Evolutionary conservation across 2,113 vertebrate genomes (phyloP).

Genomic region (Sander vitreus): DNA sequence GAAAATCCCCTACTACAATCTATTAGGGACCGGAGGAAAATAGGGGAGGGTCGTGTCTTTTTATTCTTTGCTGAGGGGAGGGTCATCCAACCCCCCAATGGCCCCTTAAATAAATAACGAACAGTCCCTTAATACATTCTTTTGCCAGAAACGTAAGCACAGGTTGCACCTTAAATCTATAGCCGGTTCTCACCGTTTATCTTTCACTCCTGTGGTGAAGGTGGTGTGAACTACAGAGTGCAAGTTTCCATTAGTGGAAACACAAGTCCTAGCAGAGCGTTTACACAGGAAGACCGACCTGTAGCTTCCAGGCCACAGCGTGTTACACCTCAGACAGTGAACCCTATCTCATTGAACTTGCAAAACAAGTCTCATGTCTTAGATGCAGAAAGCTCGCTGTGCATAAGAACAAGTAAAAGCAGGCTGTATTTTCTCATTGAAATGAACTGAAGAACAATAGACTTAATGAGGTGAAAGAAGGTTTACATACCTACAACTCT

Average conservation of each 20-base stretch:
- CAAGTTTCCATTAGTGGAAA: conserved; percentile 71
- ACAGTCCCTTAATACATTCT: background rate
- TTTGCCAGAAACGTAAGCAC: background rate
- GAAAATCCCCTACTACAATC: background rate
- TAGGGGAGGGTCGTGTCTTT: no score
- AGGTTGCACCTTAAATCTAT: background rate
- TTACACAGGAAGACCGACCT: conserved; percentile 19
- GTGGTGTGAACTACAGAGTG: background rate
- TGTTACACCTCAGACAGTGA: background rate
- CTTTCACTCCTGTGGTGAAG: conserved; percentile 39
- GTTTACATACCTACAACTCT: conserved; percentile 8
- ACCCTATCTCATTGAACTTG: background rate
- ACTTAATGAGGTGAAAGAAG: background rate
- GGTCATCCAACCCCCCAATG: no score
- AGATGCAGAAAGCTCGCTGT: background rate
- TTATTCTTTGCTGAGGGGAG: no score
- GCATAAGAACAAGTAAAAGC: background rate
- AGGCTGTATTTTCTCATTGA: background rate
- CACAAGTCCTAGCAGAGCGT: background rate
- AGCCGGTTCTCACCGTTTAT: background rate
- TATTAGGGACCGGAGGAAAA: no score
- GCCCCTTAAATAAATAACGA: no score
- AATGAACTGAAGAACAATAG: background rate
- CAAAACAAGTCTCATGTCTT: background rate
- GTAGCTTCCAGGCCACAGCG: background rate